Percentiles rank a stretch among this genome's conserved stretches.
Conservation (phyloP, 30 jellyfish, hydroid and myxozoan genomes). For the Sanderia malayensis region DNA sequence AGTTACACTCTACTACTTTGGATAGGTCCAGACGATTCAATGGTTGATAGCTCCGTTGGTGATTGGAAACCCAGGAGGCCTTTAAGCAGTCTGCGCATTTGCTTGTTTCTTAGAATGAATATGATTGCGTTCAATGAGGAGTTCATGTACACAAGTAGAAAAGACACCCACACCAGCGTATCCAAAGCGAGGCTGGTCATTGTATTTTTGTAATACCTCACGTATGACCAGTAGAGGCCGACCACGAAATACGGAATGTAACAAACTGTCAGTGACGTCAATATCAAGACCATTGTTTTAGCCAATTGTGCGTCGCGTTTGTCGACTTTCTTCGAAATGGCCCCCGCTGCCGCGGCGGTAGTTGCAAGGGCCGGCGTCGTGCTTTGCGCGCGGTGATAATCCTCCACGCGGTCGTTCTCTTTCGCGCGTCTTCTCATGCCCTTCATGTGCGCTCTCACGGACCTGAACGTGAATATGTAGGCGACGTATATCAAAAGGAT, state of each 20-base stretch:
- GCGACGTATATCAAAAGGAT: neutral
- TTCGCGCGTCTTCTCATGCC: conserved; percentile 4
- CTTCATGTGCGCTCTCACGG: conserved; percentile 3
- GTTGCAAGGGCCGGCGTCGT: neutral
- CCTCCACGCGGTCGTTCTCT: neutral
- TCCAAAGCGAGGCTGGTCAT: conserved; percentile 23
- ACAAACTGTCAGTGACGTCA: conserved; percentile 24
- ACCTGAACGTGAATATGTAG: conserved; percentile 17
- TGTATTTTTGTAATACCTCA: neutral
- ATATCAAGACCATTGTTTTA: conserved; percentile 31
- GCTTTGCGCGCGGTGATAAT: too few species aligned
- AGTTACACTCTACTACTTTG: too few species aligned
- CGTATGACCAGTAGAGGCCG: conserved; percentile 25
- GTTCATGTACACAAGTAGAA: conserved; percentile 4
- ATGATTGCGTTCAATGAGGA: conserved; percentile 14
- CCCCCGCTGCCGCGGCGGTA: neutral
- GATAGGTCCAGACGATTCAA: neutral
- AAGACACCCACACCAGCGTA: conserved; percentile 17
- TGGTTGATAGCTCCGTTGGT: neutral
- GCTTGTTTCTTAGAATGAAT: conserved; percentile 6
- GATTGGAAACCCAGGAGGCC: neutral
- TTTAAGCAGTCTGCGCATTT: neutral
- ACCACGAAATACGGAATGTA: conserved; percentile 35
- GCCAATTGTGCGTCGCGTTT: conserved; percentile 14
- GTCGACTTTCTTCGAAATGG: conserved; percentile 3